These are phyloP conservation scores for Atherix ibis DNA, from an alignment of 2,888 invertebrate genomes.

Conservation along the genomic window DNA sequence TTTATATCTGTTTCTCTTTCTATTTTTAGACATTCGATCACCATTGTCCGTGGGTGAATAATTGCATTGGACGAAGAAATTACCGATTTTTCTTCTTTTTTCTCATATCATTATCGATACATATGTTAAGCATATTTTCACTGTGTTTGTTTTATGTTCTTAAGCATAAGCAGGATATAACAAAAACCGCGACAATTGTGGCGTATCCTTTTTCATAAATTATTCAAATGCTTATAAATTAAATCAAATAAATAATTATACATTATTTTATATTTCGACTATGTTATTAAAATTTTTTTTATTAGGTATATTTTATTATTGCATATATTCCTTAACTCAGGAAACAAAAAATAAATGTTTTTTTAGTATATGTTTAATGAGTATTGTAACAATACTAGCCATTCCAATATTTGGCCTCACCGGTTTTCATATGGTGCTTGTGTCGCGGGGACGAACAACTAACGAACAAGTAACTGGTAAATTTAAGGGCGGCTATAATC, in stretches of 20 bases:
- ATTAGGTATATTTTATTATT: not conserved
- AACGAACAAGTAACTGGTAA: conserved; percentile 99
- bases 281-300: conserved; percentile 3
- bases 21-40: conserved; percentile 91
- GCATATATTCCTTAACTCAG: conserved; percentile 15
- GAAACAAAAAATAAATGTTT: conserved; percentile 1
- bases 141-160: conserved; percentile 86
- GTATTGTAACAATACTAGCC: conserved; percentile 75
- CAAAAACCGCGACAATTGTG: conserved; percentile 65
- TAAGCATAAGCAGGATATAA: conserved; percentile 63
- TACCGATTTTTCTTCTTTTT: conserved; percentile 99
- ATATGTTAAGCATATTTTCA: conserved; percentile 95
- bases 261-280: not conserved
- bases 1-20: conserved; percentile 2
- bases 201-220: conserved; percentile 58
- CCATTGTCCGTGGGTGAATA: conserved; percentile 97
- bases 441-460: conserved; percentile 91
- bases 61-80: conserved; percentile 92
- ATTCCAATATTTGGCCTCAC: conserved; percentile 96
- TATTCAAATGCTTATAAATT: conserved; percentile 3
- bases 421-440: conserved; percentile 94
- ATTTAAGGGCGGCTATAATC: conserved; percentile 97
- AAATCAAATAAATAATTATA: not conserved
- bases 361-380: conserved; percentile 74
- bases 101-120: conserved; percentile 85